Percentiles rank a stretch among this genome's conserved stretches.
phyloP scores from a whole-genome alignment of 53 echinoderm and acorn worm genomes.

The Echinarachnius parma region DNA sequence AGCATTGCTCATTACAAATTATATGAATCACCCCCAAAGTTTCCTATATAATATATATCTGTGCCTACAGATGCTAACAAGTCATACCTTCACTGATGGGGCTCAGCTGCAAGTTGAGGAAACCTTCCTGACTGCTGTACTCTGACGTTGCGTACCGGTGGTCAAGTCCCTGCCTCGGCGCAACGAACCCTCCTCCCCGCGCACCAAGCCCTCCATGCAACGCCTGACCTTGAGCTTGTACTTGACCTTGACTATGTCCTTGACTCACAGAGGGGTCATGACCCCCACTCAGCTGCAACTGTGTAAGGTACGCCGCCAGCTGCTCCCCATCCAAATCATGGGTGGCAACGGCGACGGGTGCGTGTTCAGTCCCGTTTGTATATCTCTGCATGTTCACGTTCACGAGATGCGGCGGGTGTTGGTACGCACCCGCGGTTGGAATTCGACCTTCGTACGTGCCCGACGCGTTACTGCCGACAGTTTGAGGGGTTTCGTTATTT shows the following conservation, averaged over 20 bases:
- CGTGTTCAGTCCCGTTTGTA: constrained; percentile 41
- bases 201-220: constrained; percentile 39
- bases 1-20: too few relatives aligned
- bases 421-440: constrained; percentile 72
- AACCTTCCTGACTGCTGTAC: constrained; percentile 60
- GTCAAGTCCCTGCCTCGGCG: constrained; percentile 52
- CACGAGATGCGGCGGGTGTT: constrained; percentile 66
- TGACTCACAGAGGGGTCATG: constrained; percentile 51
- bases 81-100: constrained; percentile 71
- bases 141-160: constrained; percentile 46
- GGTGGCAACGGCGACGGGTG: too few relatives aligned
- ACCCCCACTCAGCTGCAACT: constrained; percentile 56
- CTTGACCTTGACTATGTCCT: too few relatives aligned
- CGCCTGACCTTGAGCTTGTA: too few relatives aligned
- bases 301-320: constrained; percentile 58
- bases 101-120: constrained; percentile 65
- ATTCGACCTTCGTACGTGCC: constrained; percentile 58
- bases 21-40: too few relatives aligned
- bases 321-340: constrained; percentile 69
- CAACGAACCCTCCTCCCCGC: constrained; percentile 38
- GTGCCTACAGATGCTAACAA: too few relatives aligned
- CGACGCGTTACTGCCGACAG: neutral
- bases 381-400: constrained; percentile 57
- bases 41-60: too few relatives aligned
- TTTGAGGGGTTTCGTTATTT: too few relatives aligned